phyloP scores from a whole-genome alignment of 2,797 vertebrate species.

The Ibycter americanus region DNA sequence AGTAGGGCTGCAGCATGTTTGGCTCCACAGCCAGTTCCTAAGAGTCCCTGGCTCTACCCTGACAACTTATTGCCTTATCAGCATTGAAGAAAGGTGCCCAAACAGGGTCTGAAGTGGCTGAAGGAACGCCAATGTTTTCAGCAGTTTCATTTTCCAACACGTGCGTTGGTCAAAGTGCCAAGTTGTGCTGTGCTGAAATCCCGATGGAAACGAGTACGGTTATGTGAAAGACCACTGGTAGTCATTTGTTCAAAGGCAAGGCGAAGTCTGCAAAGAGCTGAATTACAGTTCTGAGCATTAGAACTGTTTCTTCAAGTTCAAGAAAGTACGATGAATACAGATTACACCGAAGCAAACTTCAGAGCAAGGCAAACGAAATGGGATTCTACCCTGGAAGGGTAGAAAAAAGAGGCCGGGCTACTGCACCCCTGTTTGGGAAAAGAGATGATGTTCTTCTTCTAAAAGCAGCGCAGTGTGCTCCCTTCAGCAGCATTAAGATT shows the following conservation, averaged over 20 bases:
- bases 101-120: neutral
- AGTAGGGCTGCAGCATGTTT: neutral
- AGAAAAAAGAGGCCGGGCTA: neutral
- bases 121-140: neutral
- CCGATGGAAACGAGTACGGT: neutral
- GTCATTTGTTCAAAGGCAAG: neutral
- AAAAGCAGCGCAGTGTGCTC: neutral
- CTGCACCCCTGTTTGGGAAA: neutral
- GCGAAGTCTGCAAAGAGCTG: neutral
- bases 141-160: neutral
- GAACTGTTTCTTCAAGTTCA: neutral
- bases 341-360: neutral
- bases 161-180: neutral
- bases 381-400: neutral
- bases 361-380: neutral
- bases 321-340: neutral
- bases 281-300: neutral
- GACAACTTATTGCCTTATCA: neutral
- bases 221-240: neutral
- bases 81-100: neutral
- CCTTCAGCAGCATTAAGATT: neutral
- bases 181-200: neutral
- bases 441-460: neutral
- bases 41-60: neutral
- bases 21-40: neutral